phyloP scores from a whole-genome alignment of 92 coral and sea anemone genomes.

The Palythoa grandis region DNA sequence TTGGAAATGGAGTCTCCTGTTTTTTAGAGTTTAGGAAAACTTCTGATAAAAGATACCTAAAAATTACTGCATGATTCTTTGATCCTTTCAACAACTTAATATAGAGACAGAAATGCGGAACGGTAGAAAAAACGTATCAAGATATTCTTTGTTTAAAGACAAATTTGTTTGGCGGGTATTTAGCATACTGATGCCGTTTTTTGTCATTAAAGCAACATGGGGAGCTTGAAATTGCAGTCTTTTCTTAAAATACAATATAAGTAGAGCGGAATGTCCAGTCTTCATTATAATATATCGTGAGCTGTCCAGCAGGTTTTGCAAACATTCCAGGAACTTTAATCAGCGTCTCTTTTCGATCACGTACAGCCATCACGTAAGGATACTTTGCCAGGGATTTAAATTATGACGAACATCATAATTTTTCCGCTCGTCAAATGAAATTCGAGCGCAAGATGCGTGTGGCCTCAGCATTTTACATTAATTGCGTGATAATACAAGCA shows the following conservation, averaged over 20 bases:
- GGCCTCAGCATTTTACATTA: background rate
- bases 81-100: too few species aligned
- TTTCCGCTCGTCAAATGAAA: background rate
- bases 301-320: background rate
- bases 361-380: background rate
- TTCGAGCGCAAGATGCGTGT: conserved; percentile 17
- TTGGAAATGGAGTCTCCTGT: too few species aligned
- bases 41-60: too few species aligned
- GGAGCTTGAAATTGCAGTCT: background rate
- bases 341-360: background rate
- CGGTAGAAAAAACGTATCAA: too few species aligned
- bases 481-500: conserved; percentile 30
- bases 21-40: too few species aligned
- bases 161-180: too few species aligned
- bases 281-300: background rate
- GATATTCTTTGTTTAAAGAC: too few species aligned
- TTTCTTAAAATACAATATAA: background rate
- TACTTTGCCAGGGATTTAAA: background rate
- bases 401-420: background rate
- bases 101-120: too few species aligned
- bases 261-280: background rate
- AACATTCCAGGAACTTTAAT: background rate
- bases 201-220: too few species aligned
- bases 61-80: too few species aligned
- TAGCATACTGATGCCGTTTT: too few species aligned